Evolutionary conservation across 2,797 vertebrate genomes (phyloP), one percentile per base, ranked within the genome.

Genomic region (Spondyliosoma cantharus): DNA sequence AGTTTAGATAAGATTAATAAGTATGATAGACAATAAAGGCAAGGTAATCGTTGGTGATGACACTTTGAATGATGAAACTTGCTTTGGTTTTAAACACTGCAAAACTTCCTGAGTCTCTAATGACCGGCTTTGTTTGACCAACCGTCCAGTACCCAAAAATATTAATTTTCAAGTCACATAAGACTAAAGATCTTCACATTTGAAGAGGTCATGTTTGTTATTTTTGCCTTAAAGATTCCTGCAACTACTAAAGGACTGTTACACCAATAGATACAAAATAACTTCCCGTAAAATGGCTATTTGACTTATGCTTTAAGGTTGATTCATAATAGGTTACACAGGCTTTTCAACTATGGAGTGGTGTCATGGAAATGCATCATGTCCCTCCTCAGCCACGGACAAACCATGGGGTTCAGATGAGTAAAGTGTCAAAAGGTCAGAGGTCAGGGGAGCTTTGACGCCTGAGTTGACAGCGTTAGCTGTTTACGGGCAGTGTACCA

Each of bases 391-490:
- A 20, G 46, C 71, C 16, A 24, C 64, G 79, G 60, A 50, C 73
- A 62, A 70, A 80, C 80, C 59, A n/a, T 58, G 65, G 69, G 32
- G 63, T 76, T 86, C 71, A 68, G 49, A 83, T 81, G 81, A 81
- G 75, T 73, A 20, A 81, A 62, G 83, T 76, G 82, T 83, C 88
- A 86, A 24, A 49, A 61, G 90, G 90, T 88, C 84, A 87, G 74
- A 87, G 89, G 87, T 92, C 87, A 69, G 87, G 46, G 83, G 82
- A 85, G 84, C 84, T 80, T 78, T 81, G 91, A 92, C 77, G 80
- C 88, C 90, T 73, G 73, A 78, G 65, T 75, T 87, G 84, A 90
- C 89, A 49, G 68, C 58, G 79, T 80, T 52, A 85, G 71, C 74
- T 86, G 85, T 92, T 91, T 86, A 85, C 49, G 54, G 83, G 73